These are phyloP conservation scores for Lepas anatifera DNA, from an alignment of 2,888 invertebrate species.

Conservation along the genomic window DNA sequence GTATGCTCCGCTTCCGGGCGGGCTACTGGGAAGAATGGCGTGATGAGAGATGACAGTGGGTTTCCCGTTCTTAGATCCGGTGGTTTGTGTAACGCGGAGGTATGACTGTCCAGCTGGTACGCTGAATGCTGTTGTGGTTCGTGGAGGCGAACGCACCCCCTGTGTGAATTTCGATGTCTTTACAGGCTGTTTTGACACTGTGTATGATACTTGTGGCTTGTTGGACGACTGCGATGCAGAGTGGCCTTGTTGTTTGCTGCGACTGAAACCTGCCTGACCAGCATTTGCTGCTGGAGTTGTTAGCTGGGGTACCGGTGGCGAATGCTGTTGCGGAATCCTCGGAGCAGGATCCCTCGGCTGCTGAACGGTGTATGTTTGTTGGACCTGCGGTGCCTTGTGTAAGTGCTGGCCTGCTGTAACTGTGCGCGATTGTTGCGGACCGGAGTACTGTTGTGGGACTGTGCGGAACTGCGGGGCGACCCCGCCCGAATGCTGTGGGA, in stretches of 20 bases:
- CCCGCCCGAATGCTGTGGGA: background rate
- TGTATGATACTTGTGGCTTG: background rate
- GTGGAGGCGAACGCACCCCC: too few relatives aligned
- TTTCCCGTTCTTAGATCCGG: too few relatives aligned
- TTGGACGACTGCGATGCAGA: background rate
- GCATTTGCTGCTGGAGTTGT: background rate
- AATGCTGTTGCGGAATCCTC: background rate
- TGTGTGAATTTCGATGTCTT: too few relatives aligned
- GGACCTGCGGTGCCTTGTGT: background rate
- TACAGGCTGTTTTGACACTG: background rate
- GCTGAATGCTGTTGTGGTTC: too few relatives aligned
- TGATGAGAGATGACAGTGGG: too few relatives aligned
- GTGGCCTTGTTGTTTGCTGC: background rate
- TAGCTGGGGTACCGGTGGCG: background rate
- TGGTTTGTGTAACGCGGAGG: too few relatives aligned
- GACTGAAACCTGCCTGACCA: background rate
- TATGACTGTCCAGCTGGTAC: too few relatives aligned
- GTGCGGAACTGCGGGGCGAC: background rate
- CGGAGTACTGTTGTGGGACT: background rate
- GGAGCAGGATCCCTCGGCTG: background rate
- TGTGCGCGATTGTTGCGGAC: background rate
- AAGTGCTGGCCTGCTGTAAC: background rate
- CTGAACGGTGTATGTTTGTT: background rate
- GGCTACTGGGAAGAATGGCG: too few relatives aligned
- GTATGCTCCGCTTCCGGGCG: too few relatives aligned